Evolutionary conservation across 2,113 vertebrate species (phyloP).

Genomic region (Menura novaehollandiae): DNA sequence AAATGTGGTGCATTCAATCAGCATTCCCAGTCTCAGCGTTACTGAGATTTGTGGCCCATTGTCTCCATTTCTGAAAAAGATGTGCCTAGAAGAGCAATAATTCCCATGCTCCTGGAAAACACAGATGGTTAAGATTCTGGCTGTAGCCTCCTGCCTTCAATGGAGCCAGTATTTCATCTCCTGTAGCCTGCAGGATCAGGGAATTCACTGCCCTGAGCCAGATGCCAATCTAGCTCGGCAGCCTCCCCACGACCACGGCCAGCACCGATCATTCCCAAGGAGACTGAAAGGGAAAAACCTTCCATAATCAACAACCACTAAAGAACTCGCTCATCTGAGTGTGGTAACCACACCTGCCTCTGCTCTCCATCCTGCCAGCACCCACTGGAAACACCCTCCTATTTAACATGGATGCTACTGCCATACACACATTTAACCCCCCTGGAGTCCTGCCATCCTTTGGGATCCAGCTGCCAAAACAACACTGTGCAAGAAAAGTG

Average conservation of each 20-base stretch:
- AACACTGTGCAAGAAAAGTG: background rate
- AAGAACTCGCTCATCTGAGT: rapidly evolving
- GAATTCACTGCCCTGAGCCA: background rate
- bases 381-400: rapidly evolving
- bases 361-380: background rate
- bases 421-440: rapidly evolving
- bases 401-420: rapidly evolving
- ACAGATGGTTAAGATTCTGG: background rate
- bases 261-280: background rate
- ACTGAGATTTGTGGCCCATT: slow-evolving; percentile 25
- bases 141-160: background rate
- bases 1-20: background rate
- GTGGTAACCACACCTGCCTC: background rate
- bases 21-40: background rate
- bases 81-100: slow-evolving; percentile 17
- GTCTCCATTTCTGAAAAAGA: background rate
- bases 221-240: background rate
- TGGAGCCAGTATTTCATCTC: background rate
- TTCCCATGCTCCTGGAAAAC: slow-evolving; percentile 27
- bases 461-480: background rate
- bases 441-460: background rate
- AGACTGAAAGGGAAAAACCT: background rate
- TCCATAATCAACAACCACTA: background rate
- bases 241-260: background rate
- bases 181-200: background rate